Evolutionary conservation across 2,113 vertebrate species (phyloP).

Genomic region (Cynocephalus volans): DNA sequence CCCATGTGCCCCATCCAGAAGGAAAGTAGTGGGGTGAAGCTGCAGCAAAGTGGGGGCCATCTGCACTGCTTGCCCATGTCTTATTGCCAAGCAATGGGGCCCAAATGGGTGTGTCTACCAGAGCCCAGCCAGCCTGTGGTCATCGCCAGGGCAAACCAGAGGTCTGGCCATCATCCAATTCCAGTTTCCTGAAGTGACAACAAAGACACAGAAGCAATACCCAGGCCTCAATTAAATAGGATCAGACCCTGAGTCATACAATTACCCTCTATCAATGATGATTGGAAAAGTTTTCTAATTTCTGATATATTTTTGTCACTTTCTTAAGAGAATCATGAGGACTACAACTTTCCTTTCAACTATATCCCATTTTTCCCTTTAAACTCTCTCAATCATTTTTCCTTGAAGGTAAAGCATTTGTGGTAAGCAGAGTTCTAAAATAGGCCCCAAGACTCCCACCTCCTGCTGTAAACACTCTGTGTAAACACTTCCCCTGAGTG

Average conservation of each 20-base stretch:
- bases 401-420: neutral
- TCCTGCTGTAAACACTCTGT: neutral
- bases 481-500: neutral
- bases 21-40: neutral
- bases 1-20: no score
- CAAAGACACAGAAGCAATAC: neutral
- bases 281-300: neutral
- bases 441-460: neutral
- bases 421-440: constrained; percentile 12
- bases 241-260: neutral
- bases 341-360: neutral
- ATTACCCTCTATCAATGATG: no score
- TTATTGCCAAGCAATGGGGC: neutral
- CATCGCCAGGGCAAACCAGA: neutral
- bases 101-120: no score
- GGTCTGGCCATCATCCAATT: neutral
- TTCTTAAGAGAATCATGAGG: neutral
- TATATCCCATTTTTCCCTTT: neutral
- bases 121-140: neutral
- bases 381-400: neutral
- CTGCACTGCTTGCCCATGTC: neutral
- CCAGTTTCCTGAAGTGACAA: neutral
- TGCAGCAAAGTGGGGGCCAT: neutral
- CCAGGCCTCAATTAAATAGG: neutral
- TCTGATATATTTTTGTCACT: neutral